These are phyloP conservation scores for Microtus oregoni DNA, from an alignment of 2,113 vertebrate species.

Conservation along the genomic window DNA sequence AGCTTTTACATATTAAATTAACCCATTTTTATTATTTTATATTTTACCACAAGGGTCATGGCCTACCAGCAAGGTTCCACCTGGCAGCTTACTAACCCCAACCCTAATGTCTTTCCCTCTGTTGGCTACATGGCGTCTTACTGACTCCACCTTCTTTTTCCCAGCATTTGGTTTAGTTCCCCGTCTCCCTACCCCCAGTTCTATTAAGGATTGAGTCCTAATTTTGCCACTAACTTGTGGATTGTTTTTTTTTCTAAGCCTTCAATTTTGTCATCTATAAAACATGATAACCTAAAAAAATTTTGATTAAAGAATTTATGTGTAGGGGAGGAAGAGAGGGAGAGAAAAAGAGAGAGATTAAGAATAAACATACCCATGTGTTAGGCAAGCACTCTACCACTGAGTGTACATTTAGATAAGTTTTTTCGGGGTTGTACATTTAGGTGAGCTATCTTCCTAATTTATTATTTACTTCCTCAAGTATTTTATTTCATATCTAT, in stretches of 20 bases:
- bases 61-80: no score
- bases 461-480: background rate
- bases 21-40: no score
- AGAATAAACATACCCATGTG: background rate
- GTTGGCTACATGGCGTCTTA: no score
- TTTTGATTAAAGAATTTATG: background rate
- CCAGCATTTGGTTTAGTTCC: no score
- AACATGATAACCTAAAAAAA: background rate
- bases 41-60: no score
- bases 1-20: no score
- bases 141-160: no score
- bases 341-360: background rate
- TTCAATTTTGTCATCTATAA: constrained; percentile 17
- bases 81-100: no score
- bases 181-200: no score
- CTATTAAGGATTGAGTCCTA: background rate
- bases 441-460: background rate
- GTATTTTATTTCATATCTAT: background rate
- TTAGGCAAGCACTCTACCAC: background rate
- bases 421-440: background rate
- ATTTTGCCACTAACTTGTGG: background rate
- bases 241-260: background rate
- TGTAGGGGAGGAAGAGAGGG: background rate
- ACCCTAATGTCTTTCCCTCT: no score
- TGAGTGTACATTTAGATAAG: background rate